phyloP scores from a whole-genome alignment of 2,797 vertebrate species.

The Chrysocyon brachyurus region DNA sequence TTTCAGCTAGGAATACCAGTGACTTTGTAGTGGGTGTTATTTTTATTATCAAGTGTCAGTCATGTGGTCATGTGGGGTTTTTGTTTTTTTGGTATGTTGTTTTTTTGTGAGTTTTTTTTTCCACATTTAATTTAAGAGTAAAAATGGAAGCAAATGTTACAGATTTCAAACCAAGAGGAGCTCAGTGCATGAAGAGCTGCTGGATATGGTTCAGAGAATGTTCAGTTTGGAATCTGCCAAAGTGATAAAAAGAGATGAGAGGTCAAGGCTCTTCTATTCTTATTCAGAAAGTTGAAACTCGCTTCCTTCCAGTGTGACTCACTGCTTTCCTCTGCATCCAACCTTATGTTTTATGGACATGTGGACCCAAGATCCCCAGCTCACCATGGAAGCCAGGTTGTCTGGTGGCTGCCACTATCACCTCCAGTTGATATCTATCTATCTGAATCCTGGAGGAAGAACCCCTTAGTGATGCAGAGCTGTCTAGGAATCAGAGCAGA shows the following conservation, averaged over 20 bases:
- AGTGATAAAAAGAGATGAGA: no score
- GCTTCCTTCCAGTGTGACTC: accelerated
- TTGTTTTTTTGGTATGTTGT: neutral
- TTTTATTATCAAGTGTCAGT: constrained; percentile 18
- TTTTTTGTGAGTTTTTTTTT: neutral
- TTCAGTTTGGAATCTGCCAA: neutral
- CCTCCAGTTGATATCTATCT: accelerated
- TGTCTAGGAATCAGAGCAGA: neutral
- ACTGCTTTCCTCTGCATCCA: neutral
- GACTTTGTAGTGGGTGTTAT: neutral
- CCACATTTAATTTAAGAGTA: neutral
- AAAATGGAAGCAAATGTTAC: neutral
- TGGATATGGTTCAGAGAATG: neutral
- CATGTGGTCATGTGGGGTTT: neutral
- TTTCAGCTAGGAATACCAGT: neutral
- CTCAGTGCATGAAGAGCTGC: neutral
- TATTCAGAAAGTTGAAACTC: neutral
- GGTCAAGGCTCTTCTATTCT: neutral
- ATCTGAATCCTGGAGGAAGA: neutral
- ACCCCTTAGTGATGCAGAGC: accelerated
- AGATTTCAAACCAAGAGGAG: neutral
- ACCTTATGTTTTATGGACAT: neutral
- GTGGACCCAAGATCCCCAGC: no score
- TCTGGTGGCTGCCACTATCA: neutral
- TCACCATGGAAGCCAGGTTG: accelerated